phyloP scores from a whole-genome alignment of 2,797 vertebrate genomes.

The Tapirus indicus region DNA sequence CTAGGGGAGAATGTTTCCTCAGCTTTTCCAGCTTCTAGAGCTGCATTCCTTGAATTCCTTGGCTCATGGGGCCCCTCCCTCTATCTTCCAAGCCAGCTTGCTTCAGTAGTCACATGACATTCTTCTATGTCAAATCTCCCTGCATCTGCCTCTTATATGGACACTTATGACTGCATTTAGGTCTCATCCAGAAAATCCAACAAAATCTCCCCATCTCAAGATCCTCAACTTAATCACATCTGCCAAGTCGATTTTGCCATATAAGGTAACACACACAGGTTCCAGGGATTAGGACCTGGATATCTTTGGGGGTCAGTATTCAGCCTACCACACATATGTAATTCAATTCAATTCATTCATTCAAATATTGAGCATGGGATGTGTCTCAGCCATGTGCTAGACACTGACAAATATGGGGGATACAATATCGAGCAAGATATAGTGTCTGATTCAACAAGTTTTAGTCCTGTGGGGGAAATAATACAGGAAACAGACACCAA shows the following conservation, averaged over 20 bases:
- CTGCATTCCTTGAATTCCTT: not conserved
- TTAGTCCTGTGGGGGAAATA: not conserved
- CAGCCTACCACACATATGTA: not conserved
- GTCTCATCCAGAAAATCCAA: not conserved
- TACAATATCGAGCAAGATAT: not conserved
- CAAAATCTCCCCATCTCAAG: not conserved
- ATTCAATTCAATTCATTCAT: not conserved
- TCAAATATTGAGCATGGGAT: not conserved
- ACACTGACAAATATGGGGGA: not conserved
- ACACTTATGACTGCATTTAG: not conserved
- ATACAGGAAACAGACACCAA: not conserved
- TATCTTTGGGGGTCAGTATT: not conserved
- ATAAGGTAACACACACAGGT: not conserved
- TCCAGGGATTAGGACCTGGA: not conserved
- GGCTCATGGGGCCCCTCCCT: not conserved
- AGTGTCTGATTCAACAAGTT: not conserved
- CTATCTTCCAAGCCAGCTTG: not conserved
- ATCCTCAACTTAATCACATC: not conserved
- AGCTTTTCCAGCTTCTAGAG: not conserved
- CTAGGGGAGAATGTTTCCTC: not conserved
- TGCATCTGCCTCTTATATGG: not conserved
- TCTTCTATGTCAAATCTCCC: not conserved
- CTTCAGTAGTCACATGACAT: not conserved
- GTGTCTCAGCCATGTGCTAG: not conserved
- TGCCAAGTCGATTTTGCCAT: not conserved